phyloP scores from a whole-genome alignment of 2,888 invertebrate genomes.

The Bedellia somnulentella region DNA sequence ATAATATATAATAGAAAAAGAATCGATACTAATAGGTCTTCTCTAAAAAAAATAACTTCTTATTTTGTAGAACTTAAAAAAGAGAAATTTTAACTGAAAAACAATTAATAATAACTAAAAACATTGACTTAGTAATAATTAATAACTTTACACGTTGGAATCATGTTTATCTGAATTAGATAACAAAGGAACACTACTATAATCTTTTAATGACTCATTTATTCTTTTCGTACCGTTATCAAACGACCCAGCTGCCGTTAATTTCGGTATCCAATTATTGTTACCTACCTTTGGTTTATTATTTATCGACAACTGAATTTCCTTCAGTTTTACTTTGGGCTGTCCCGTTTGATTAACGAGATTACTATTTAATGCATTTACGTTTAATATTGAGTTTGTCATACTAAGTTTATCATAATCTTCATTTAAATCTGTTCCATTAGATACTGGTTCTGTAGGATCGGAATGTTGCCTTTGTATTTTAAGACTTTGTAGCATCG shows the following conservation, averaged over 20 bases:
- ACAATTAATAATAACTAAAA: no score
- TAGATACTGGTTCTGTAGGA: constrained; percentile 32
- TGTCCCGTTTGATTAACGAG: constrained; percentile 26
- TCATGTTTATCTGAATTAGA: constrained; percentile 39
- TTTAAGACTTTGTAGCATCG: constrained; percentile 32
- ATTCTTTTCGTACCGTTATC: constrained; percentile 39
- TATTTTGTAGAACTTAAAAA: no score
- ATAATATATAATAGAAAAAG: no score
- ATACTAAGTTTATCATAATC: constrained; percentile 31
- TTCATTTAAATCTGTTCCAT: constrained; percentile 30
- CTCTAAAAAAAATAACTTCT: no score
- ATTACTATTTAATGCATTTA: constrained; percentile 37
- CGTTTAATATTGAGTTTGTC: constrained; percentile 39
- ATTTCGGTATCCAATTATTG: constrained; percentile 51
- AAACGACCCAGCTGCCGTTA: constrained; percentile 46
- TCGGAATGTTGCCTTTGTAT: constrained; percentile 41
- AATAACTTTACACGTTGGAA: constrained; percentile 38
- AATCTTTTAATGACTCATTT: constrained; percentile 40
- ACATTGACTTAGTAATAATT: no score
- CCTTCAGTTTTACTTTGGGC: constrained; percentile 44
- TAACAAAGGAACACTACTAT: constrained; percentile 48
- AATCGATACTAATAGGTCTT: no score
- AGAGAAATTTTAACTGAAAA: no score
- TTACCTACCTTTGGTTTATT: constrained; percentile 45
- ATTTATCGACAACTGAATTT: constrained; percentile 23